phyloP scores from a whole-genome alignment of 2,113 vertebrate species.

The Strix aluco region DNA sequence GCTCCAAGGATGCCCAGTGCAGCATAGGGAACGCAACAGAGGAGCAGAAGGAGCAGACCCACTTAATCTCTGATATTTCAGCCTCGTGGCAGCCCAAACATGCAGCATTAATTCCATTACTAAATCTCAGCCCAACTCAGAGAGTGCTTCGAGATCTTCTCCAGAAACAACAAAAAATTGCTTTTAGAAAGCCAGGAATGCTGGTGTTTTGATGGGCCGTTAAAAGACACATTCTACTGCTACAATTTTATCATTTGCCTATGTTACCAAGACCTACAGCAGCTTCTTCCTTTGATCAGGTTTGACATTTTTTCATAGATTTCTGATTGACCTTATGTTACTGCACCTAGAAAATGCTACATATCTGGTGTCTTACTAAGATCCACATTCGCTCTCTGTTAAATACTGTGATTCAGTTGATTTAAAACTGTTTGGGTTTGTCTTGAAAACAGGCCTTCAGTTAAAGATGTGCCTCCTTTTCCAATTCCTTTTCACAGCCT shows the following conservation, averaged over 20 bases:
- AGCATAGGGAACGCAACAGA: not conserved
- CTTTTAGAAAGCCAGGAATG: not conserved
- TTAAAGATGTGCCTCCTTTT: not conserved
- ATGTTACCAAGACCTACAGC: not conserved
- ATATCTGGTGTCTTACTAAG: not conserved
- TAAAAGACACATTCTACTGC: not conserved
- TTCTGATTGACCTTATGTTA: not conserved
- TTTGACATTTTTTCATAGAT: not conserved
- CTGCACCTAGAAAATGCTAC: not conserved
- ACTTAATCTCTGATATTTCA: not conserved
- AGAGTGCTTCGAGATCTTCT: not conserved
- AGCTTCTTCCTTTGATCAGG: not conserved
- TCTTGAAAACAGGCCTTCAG: not conserved
- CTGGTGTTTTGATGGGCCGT: not conserved
- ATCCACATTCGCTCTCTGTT: not conserved
- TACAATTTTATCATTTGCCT: not conserved
- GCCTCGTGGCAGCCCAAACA: not conserved
- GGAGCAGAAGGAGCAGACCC: not conserved
- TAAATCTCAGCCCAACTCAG: not conserved
- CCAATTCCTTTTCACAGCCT: not conserved
- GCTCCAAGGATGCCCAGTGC: not conserved
- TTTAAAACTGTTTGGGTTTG: not conserved
- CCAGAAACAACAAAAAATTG: not conserved
- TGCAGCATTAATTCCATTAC: not conserved
- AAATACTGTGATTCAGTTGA: not conserved